Evolutionary conservation across 2,888 invertebrate genomes (phyloP).

Genomic region (Boloria euphrosyne): DNA sequence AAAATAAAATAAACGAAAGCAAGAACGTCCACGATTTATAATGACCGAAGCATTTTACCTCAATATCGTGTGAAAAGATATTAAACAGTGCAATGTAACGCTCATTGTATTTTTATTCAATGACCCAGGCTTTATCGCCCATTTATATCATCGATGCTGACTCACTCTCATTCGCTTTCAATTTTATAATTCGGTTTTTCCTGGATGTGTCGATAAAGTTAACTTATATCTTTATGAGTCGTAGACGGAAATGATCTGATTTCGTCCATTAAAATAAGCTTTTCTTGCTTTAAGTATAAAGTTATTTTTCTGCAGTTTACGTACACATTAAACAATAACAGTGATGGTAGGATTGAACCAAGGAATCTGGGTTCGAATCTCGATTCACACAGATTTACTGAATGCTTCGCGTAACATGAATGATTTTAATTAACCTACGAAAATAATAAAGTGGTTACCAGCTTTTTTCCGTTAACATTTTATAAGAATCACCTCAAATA

Average conservation of each 20-base stretch:
- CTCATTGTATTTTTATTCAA: slow-evolving; percentile 28
- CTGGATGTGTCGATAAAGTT: slow-evolving; percentile 5
- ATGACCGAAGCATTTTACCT: slow-evolving; percentile 1
- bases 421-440: too few species aligned
- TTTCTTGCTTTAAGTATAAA: too few species aligned
- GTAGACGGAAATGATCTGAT: not conserved
- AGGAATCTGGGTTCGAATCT: too few species aligned
- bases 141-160: slow-evolving; percentile 28
- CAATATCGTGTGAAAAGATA: slow-evolving; percentile 13
- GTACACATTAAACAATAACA: too few species aligned
- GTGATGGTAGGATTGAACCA: too few species aligned
- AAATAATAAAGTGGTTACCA: too few species aligned
- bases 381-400: too few species aligned
- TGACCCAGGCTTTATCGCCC: slow-evolving; percentile 26
- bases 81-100: slow-evolving; percentile 16
- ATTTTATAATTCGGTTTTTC: slow-evolving; percentile 18
- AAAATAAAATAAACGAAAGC: too few species aligned
- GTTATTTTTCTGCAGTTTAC: too few species aligned
- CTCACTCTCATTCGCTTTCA: slow-evolving; percentile 21
- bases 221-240: slow-evolving; percentile 5
- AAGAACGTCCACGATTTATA: not conserved
- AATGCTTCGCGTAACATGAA: too few species aligned
- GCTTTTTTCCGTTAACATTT: too few species aligned
- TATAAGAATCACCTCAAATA: too few species aligned
- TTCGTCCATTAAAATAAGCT: not conserved